Evolutionary conservation across 2,888 invertebrate genomes (phyloP), one percentile per base, ranked within the genome.

Genomic region (Sialis lutaria): DNA sequence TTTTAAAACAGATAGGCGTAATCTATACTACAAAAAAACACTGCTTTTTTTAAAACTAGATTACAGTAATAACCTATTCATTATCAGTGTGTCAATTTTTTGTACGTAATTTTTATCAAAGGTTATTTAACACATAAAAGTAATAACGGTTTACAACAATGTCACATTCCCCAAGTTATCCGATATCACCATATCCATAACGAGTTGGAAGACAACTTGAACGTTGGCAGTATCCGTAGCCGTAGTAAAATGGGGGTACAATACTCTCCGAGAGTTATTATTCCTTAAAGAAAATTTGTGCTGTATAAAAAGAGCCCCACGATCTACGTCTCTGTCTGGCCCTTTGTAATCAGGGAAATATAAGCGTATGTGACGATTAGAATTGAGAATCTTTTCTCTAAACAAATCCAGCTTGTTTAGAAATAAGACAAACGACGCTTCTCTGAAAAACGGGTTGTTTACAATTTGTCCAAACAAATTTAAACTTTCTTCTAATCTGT

Each of bases 161-260:
- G 73, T 73, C 39, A 73, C 70, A 51, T 70, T 71, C 42, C 70
- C 69, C 42, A 77, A 64, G 62, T 77, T 77, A 53, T 75, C 74
- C 51, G 73, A 68, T 48, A 77, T 70, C 37, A 77, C 75, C 57
- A 74, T 76, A 60, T 77, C 76, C 74, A 77, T 76, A 49, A 77
- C 75, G 35, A 74, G 72, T 56, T 77, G 74, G 55, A 77, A 77
- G 32, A 77, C 77, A 12, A 75, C 75, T 60, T 75, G 74, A 33
- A 77, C 74, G 60, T 77, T 77, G 52, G 73, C 73, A 30, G 77
- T 78, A 56, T 78, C 77, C 0, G 77, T 78, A 33, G 78, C 78
- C 8, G 77, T 78, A 39, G 76, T 77, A 58, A 77, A 77, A 61
- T 78, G 78, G 2, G 77, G 75, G 59, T 75, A 77, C 32, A 77